Conservation (phyloP, 2,797 vertebrate species). For the Buceros bicornis region DNA sequence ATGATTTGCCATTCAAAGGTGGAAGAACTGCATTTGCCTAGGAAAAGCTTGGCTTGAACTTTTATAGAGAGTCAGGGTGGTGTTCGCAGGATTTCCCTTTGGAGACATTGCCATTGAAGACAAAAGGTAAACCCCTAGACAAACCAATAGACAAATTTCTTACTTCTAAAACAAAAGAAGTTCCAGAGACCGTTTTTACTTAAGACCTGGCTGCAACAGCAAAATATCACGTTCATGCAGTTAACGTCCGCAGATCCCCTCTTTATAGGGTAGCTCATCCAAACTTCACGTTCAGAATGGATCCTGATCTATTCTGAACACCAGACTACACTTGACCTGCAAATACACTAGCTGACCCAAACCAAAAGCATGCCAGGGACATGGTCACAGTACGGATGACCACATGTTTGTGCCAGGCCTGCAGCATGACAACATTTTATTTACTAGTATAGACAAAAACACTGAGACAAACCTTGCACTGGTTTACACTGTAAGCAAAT, state of each 20-base stretch:
- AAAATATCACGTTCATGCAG: background rate
- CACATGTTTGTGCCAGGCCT: background rate
- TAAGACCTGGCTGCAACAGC: background rate
- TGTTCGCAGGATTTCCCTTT: background rate
- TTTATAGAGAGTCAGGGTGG: background rate
- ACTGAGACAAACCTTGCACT: background rate
- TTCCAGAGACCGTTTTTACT: background rate
- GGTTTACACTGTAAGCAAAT: background rate
- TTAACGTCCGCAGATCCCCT: background rate
- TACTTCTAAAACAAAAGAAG: background rate
- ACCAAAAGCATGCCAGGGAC: background rate
- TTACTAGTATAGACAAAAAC: background rate
- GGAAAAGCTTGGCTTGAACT: background rate
- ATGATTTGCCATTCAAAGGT: background rate
- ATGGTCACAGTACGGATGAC: background rate
- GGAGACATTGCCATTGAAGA: background rate
- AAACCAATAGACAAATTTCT: background rate
- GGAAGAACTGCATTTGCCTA: background rate
- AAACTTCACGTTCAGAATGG: background rate
- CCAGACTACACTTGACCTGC: background rate
- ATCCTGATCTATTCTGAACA: background rate
- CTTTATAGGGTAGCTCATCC: background rate
- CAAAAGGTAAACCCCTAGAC: rapidly evolving
- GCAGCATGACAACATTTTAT: background rate
- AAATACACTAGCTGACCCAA: background rate